Conservation (phyloP, 2,888 invertebrate genomes). For the Sphinx pinastri region DNA sequence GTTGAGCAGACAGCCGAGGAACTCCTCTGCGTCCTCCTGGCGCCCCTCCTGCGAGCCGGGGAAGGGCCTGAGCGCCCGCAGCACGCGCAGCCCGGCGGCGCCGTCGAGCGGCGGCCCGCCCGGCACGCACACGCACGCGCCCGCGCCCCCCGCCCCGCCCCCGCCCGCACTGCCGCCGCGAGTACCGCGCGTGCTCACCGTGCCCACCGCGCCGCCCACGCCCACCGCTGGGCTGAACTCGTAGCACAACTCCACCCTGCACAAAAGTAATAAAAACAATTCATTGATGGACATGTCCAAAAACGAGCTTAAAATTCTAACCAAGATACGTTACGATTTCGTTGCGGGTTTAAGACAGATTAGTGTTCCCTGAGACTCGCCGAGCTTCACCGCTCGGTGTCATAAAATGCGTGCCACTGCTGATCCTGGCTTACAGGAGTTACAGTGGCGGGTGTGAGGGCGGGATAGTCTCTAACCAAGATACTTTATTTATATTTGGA, state of each 20-base stretch:
- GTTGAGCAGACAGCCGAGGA: conserved; percentile 95
- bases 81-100: conserved; percentile 92
- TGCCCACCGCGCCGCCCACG: conserved; percentile 44
- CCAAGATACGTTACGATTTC: too few relatives aligned
- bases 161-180: conserved; percentile 47
- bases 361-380: too few relatives aligned
- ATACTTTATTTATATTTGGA: too few relatives aligned
- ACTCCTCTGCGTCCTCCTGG: conserved; percentile 99
- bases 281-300: too few relatives aligned
- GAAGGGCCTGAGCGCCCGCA: conserved; percentile 89
- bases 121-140: conserved; percentile 71
- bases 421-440: too few relatives aligned
- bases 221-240: conserved; percentile 88
- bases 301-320: too few relatives aligned
- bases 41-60: conserved; percentile 90
- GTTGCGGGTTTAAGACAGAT: too few relatives aligned
- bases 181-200: conserved; percentile 30
- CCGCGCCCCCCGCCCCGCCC: conserved; percentile 33
- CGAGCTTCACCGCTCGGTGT: too few relatives aligned
- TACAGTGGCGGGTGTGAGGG: too few relatives aligned
- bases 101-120: conserved; percentile 95
- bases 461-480: too few relatives aligned
- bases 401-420: too few relatives aligned
- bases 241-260: conserved; percentile 89
- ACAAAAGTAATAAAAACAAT: background rate